Evolutionary conservation across 2,888 invertebrate genomes (phyloP), one percentile per base, ranked within the genome.

Genomic region (Plutella xylostella): DNA sequence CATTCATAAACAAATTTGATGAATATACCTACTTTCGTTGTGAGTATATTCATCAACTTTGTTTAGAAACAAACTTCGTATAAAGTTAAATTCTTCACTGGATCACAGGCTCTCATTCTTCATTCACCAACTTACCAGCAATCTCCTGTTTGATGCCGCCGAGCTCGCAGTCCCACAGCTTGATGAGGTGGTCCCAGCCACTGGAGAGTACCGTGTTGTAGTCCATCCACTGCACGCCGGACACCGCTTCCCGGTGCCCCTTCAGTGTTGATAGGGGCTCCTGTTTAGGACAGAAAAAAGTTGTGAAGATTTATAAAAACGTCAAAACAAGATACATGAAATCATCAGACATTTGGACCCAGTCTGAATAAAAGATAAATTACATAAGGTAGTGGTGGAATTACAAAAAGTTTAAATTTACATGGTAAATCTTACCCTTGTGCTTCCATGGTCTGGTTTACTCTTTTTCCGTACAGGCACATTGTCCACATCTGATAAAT

Each of bases 151-250:
- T 94, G 37, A 96, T 88, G 30, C 91, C 92, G 41, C 92, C 93
- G 40, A 93, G 76, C 60, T 94, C 92, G 37, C 93, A 86, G 72
- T 99, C 98, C 98, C 98, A 99, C 7, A 97, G 69, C 68, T 94
- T 92, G 14, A 99, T 83, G 1, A 97, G 93, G 66, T 98, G 97
- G 80, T 99, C 98, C 96, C 96, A 97, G 1, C 97, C 95, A 43
- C 92, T 89, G 0, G 97, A 95, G 7, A 94, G 86, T 2, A 97
- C 79, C 51, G 92, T 92, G 52, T 88, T 85, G 46, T 85, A 85
- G 55, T 92, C 91, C 57, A 92, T 87, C 97, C 98, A 99, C 45
- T 90, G 87, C 0, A 93, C 88, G 0, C 91, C 89, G 0, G 94
- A 93, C 15, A 99, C 89, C 12, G 92, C 92, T 73, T 98, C 98